Evolutionary conservation across 2,113 vertebrate genomes (phyloP).

Genomic region (Todiramphus saurophagus): DNA sequence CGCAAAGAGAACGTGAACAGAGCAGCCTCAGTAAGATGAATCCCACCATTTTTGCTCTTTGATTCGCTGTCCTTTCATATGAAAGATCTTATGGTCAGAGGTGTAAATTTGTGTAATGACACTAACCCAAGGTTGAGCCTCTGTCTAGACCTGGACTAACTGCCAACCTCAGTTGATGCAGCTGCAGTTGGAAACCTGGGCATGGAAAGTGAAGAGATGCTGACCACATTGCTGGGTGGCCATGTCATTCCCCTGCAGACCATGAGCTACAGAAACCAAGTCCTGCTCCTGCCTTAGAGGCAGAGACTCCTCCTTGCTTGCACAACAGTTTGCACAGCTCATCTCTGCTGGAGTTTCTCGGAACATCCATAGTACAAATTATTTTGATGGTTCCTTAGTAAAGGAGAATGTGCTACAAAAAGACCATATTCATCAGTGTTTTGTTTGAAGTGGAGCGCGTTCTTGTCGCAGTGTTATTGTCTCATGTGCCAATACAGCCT

Average conservation of each 20-base stretch:
- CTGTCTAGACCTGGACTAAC: neutral
- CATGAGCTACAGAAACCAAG: neutral
- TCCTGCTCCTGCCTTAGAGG: neutral
- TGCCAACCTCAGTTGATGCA: neutral
- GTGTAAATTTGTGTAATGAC: neutral
- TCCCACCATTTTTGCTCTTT: neutral
- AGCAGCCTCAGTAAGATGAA: neutral
- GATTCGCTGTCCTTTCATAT: neutral
- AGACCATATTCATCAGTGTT: neutral
- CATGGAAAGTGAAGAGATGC: neutral
- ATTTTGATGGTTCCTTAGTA: neutral
- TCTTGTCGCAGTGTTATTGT: neutral
- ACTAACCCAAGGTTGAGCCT: neutral
- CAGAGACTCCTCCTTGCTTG: neutral
- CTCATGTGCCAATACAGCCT: constrained; percentile 1
- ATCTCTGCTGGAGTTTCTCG: constrained; percentile 8
- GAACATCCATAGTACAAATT: neutral
- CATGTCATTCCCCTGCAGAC: neutral
- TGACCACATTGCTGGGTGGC: neutral
- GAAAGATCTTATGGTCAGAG: neutral
- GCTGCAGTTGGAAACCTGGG: neutral
- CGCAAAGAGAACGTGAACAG: neutral
- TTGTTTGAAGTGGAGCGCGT: neutral
- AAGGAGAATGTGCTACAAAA: neutral
- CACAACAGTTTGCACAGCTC: neutral